phyloP scores from a whole-genome alignment of 2,888 invertebrate species.

The Laothoe populi region DNA sequence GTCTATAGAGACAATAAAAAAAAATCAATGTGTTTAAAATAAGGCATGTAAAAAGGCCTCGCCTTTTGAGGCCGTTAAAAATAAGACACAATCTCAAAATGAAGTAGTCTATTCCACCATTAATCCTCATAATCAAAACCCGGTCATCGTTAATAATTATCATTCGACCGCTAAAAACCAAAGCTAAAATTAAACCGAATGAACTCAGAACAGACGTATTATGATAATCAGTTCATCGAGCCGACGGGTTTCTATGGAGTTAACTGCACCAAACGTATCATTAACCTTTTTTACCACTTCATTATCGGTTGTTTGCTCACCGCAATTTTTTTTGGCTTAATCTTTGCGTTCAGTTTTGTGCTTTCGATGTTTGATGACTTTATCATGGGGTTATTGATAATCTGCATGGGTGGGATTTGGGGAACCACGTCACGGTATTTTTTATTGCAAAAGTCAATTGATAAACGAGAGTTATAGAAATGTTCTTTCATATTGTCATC shows the following conservation, averaged over 20 bases:
- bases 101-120: background rate
- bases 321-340: conserved; percentile 51
- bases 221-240: conserved; percentile 67
- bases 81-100: background rate
- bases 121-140: conserved; percentile 9
- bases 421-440: background rate
- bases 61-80: too few relatives aligned
- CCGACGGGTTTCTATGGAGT: conserved; percentile 64
- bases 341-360: conserved; percentile 46
- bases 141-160: conserved; percentile 12
- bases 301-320: conserved; percentile 66
- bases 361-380: conserved; percentile 51
- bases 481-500: too few relatives aligned
- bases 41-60: too few relatives aligned
- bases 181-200: conserved; percentile 49
- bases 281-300: conserved; percentile 58
- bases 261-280: conserved; percentile 61
- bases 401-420: conserved; percentile 31
- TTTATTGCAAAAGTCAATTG: background rate
- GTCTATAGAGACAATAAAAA: too few relatives aligned
- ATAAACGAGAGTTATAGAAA: background rate
- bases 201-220: conserved; percentile 57
- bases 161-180: conserved; percentile 29
- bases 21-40: too few relatives aligned
- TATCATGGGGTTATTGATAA: conserved; percentile 52